Evolutionary conservation across 2,797 vertebrate species (phyloP).

Genomic region (Siniperca undulata): DNA sequence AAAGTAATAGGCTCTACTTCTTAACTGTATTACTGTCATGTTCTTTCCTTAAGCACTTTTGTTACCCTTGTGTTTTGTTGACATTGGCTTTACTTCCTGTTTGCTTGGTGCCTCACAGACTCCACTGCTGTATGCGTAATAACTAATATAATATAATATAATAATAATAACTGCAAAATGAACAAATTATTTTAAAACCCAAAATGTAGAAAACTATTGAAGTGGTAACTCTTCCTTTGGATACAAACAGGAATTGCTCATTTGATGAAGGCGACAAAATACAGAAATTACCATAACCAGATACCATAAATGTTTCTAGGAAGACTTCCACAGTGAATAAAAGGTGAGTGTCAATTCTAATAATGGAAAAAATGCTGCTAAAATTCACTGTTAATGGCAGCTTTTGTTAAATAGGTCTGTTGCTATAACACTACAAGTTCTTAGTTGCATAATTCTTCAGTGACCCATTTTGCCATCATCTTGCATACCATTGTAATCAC

Average conservation of each 20-base stretch:
- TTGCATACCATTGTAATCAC: fast-evolving
- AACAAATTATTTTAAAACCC: not conserved
- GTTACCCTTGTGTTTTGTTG: not conserved
- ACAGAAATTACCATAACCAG: not conserved
- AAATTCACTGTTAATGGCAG: not conserved
- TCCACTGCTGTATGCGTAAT: not conserved
- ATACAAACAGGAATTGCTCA: not conserved
- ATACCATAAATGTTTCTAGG: too few relatives aligned
- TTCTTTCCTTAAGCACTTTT: not conserved
- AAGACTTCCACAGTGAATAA: not conserved
- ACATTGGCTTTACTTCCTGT: not conserved
- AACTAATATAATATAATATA: too few relatives aligned
- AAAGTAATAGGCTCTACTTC: not conserved
- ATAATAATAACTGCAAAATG: not conserved
- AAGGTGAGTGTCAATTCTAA: not conserved
- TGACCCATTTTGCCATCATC: not conserved
- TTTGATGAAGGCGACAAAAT: not conserved
- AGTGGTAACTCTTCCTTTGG: not conserved
- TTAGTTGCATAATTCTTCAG: not conserved
- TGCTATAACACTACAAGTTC: not conserved
- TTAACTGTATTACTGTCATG: not conserved
- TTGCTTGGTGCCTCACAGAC: not conserved
- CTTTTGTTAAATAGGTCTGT: not conserved
- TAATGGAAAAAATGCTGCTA: not conserved
- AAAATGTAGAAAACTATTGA: too few relatives aligned